Evolutionary conservation across 2,113 vertebrate species (phyloP), one percentile per base, ranked within the genome.

Genomic region (Formicarius rufipectus): DNA sequence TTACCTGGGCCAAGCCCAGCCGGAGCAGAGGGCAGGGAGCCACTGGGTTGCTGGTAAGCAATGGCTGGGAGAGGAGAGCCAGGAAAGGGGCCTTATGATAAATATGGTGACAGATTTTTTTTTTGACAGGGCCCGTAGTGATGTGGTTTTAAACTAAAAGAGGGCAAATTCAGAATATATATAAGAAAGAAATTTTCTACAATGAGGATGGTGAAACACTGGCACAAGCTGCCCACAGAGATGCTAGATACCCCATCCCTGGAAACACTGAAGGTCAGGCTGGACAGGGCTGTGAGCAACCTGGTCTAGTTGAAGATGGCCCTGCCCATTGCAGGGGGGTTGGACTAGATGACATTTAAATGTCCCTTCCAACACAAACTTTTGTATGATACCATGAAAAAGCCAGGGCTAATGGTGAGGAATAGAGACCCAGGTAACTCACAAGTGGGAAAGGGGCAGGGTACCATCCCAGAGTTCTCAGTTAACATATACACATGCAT

Each of bases 401-500:
- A 90, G 31, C 8, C 4, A 7, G 12, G 25, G 40, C 24, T 86
- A 59, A 56, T 15, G 42, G 47, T 12, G 10, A 13, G 14, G 24
- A 9, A 72, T 0, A 1, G 30, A 79, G 68, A 60, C 21, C 5
- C 33, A n/a, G 14, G 20, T 10, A 45, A 23, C 21, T 83, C 14
- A 12, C 23, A 63, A 18, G 25, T 63, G 39, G 19, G 62, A 79
- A 75, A 79, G 28, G 40, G 40, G 40, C 50, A 82, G 9, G 31
- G 28, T 53, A 62, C 37, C 33, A 40, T 39, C 19, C 12, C 0
- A 0, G 28, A 23, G 12, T 19, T 87, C 40, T 52, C 14, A 1
- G 35, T 37, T 71, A 89, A 50, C n/a, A 20, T 6, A 31, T 9
- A 62, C 4, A n/a, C 17, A 60, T 4, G 1, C 9, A 44, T 0